A percentile compares a stretch with the other conserved stretches of the same genome.
These are phyloP conservation scores for Diarsia rubi DNA, from an alignment of 2,888 invertebrate species.

Conservation along the genomic window DNA sequence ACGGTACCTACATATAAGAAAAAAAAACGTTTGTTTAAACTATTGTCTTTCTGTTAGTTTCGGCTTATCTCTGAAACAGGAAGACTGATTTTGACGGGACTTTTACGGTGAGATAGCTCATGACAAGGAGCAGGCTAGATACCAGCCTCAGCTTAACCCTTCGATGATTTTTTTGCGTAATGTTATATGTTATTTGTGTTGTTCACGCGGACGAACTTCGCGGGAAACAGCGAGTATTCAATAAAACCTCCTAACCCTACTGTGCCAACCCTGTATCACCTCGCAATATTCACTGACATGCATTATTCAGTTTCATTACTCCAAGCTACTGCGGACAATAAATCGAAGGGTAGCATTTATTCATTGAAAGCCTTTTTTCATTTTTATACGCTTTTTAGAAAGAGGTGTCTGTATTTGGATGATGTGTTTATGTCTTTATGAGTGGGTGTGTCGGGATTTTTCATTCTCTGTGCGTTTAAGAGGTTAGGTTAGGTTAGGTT, in stretches of 20 bases:
- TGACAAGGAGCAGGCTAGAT: too few species aligned
- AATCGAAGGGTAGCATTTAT: slow-evolving; percentile 86
- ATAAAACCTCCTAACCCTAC: slow-evolving; percentile 38
- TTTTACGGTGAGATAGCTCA: too few species aligned
- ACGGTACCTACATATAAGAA: too few species aligned
- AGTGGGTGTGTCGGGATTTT: background rate
- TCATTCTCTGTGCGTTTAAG: background rate
- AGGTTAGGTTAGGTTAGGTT: too few species aligned
- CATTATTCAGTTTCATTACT: slow-evolving; percentile 91
- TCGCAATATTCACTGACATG: slow-evolving; percentile 86
- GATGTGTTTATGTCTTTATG: slow-evolving; percentile 36
- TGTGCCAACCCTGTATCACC: slow-evolving; percentile 76
- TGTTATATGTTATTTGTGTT: too few species aligned
- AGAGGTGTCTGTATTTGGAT: slow-evolving; percentile 33
- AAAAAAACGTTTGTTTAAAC: too few species aligned
- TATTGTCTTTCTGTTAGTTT: too few species aligned
- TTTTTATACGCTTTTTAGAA: slow-evolving; percentile 57
- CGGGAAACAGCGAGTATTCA: background rate
- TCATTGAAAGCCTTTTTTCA: slow-evolving; percentile 71
- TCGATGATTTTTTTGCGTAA: too few species aligned
- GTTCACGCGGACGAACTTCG: too few species aligned
- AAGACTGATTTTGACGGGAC: too few species aligned
- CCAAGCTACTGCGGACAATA: slow-evolving; percentile 86
- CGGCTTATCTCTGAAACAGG: too few species aligned
- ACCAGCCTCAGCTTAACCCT: too few species aligned